A percentile compares a stretch with the other conserved stretches of the same genome.
phyloP scores from a whole-genome alignment of 2,797 vertebrate genomes.

The Todus mexicanus region DNA sequence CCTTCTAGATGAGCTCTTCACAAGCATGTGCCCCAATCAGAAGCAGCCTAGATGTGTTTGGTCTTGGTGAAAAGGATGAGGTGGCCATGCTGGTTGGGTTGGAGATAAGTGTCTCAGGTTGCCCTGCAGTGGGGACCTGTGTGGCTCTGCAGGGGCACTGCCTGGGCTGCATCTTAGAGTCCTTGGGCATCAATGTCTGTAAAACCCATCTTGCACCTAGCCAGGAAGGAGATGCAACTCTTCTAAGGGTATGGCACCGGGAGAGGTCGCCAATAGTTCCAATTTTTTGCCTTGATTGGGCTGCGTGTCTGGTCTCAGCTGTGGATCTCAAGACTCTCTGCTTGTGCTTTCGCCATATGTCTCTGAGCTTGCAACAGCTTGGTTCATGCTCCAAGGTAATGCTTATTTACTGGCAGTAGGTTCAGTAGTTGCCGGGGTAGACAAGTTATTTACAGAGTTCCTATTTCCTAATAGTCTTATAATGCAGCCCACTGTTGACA shows the following conservation, averaged over 20 bases:
- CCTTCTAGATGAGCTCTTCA: accelerated
- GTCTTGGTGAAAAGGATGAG: neutral
- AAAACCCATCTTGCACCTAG: neutral
- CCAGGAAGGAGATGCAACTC: neutral
- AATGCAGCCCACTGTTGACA: slow-evolving; percentile 58
- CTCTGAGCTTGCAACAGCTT: slow-evolving; percentile 29
- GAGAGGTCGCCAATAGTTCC: neutral
- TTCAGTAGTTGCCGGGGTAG: slow-evolving; percentile 14
- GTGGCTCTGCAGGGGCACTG: accelerated
- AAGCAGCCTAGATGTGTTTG: neutral
- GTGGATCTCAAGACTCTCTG: neutral
- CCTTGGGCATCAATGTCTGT: neutral
- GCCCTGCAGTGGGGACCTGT: neutral
- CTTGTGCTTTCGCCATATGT: neutral
- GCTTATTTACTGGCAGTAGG: slow-evolving; percentile 59
- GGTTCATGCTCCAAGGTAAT: neutral
- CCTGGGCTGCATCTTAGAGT: neutral
- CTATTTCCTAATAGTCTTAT: slow-evolving; percentile 50
- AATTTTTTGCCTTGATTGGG: neutral
- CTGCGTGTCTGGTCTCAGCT: neutral
- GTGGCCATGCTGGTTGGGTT: neutral
- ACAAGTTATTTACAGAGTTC: slow-evolving; percentile 54
- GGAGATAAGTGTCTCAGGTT: neutral
- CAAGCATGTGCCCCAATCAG: neutral
- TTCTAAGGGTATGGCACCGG: accelerated